Evolutionary conservation across 2,113 vertebrate genomes (phyloP), one percentile per base, ranked within the genome.

Genomic region (Rhodinocichla rosea): DNA sequence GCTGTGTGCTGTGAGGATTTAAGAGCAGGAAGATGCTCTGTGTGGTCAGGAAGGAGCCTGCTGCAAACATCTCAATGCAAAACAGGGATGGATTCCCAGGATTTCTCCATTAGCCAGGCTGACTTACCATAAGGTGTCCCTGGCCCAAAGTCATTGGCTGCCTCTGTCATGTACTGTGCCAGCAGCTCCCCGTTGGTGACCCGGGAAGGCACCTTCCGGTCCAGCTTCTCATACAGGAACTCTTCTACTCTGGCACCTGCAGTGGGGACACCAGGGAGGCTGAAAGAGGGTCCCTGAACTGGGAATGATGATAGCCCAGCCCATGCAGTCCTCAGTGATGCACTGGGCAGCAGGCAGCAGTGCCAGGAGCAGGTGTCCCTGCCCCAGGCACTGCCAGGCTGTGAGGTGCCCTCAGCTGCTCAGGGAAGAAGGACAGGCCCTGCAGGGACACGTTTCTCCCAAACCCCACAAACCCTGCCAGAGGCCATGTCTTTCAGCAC

Each of bases 201-300:
- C 64, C 99, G 97, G 6, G 98, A 99, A 5, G 99, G 99, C 12
- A 98, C 98, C 98, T 99, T 99, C 92, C 98, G 97, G 95, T 99
- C 99, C 23, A 99, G 97, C 97, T 99, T 99, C 92, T 99, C 99
- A 10, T 99, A 99, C 32, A 99, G 98, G 97, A 99, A 99, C 96
- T 99, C 99, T 85, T 99, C 99, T 26, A 99, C 99, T 79, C 99
- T 98, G 93, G 99, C 99, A 95, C 98, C 98, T 98, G 96, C 3
- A 67, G 60, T 7, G 30, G 90, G 57, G 87, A 82, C 27, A 27
- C 5, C 79, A 26, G 20, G 30, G 55, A 63, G 28, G 24, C 10
- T 53, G 15, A 32, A 49, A 56, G 19, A 68, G 20, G 3, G 8
- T 18, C 30, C 15, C 57, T 73, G 40, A 37, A 39, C 27, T 64